Evolutionary conservation across 92 coral and sea anemone species (phyloP).

Genomic region (Paramuricea clavata): DNA sequence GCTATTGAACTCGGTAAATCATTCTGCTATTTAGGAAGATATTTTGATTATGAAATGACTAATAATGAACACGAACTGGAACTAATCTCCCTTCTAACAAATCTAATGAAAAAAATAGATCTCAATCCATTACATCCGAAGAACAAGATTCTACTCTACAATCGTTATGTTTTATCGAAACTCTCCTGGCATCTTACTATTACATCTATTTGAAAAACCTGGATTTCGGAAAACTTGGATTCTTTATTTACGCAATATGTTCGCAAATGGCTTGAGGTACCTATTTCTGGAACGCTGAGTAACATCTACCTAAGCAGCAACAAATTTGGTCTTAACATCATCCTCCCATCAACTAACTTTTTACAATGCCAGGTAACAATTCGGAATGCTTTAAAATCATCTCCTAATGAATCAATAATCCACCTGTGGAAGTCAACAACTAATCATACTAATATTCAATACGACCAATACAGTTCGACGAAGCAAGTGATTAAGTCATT

Average conservation of each 20-base stretch:
- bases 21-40: not conserved
- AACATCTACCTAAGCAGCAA: conserved; percentile 48
- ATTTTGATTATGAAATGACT: conserved; percentile 45
- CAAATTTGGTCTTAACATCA: conserved; percentile 58
- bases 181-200: conserved; percentile 57
- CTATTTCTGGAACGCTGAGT: conserved; percentile 59
- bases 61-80: conserved; percentile 32
- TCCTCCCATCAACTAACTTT: conserved; percentile 51
- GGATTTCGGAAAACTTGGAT: conserved; percentile 51
- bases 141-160: conserved; percentile 41
- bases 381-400: conserved; percentile 45
- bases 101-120: conserved; percentile 38
- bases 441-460: not conserved
- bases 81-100: not conserved
- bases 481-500: conserved; percentile 24
- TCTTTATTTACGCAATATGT: conserved; percentile 46
- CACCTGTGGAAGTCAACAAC: not conserved
- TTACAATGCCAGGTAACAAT: conserved; percentile 55
- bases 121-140: conserved; percentile 51
- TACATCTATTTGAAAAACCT: conserved; percentile 42
- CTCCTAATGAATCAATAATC: not conserved
- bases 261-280: conserved; percentile 60
- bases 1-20: not conserved
- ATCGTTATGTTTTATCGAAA: conserved; percentile 56
- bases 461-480: not conserved